A percentile compares a stretch with the other conserved stretches of the same genome.
Evolutionary conservation across 2,113 vertebrate species (phyloP).

Genomic region (Edolisoma coerulescens): DNA sequence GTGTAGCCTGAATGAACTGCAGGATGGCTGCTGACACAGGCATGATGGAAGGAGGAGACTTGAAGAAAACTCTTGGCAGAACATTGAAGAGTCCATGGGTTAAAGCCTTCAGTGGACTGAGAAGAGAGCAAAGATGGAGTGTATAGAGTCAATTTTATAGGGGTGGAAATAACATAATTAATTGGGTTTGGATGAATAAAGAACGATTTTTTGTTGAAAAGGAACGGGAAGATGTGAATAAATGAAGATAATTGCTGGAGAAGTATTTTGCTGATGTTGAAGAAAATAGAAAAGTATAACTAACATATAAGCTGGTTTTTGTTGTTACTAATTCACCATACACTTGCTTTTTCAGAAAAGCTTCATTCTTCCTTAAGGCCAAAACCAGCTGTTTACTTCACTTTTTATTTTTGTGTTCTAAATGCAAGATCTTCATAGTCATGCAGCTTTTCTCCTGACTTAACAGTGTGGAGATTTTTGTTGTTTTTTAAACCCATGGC

Average conservation of each 20-base stretch:
- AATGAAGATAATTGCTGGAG: neutral
- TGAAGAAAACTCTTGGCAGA: neutral
- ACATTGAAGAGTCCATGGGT: neutral
- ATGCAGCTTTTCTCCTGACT: neutral
- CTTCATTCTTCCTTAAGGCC: neutral
- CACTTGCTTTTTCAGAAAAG: neutral
- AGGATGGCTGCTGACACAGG: neutral
- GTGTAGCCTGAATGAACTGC: neutral
- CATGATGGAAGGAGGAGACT: fast-evolving
- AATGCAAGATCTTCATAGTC: neutral
- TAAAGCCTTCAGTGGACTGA: neutral
- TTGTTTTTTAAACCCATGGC: neutral
- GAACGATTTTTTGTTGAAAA: neutral
- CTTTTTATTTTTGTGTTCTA: neutral
- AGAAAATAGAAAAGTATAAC: neutral
- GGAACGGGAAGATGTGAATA: neutral
- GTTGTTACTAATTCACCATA: neutral
- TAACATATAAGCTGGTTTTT: neutral
- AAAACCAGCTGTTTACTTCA: neutral
- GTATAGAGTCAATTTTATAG: neutral
- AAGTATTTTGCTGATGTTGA: neutral
- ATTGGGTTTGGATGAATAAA: neutral
- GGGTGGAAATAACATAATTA: neutral
- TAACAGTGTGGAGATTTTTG: neutral
- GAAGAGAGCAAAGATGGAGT: neutral